Percentiles rank a stretch among this genome's conserved stretches.
These are phyloP conservation scores for Carpatolechia fugitivella DNA, from an alignment of 2,888 invertebrate species.

Conservation along the genomic window DNA sequence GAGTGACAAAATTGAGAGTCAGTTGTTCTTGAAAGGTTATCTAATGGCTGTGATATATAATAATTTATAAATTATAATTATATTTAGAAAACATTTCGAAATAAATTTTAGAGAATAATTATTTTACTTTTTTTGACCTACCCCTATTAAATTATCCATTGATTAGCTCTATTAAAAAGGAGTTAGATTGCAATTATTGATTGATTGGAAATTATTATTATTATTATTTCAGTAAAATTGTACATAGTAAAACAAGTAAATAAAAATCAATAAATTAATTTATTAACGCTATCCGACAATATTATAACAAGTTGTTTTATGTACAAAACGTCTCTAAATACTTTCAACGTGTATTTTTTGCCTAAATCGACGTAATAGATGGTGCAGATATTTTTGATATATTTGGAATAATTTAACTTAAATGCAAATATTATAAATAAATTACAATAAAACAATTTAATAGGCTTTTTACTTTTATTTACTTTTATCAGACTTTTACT, in stretches of 20 bases:
- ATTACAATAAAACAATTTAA: neutral
- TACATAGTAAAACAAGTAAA: conserved; percentile 25
- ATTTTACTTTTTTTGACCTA: no score
- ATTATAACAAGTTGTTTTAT: conserved; percentile 72
- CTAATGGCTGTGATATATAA: conserved; percentile 48
- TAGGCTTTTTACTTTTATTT: neutral
- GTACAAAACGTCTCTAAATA: conserved; percentile 56
- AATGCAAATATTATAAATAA: neutral
- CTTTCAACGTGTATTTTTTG: conserved; percentile 17
- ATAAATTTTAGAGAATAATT: neutral
- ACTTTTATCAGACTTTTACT: conserved; percentile 6
- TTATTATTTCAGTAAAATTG: no score
- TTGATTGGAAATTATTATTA: no score
- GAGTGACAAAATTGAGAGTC: no score
- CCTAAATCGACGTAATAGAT: conserved; percentile 18
- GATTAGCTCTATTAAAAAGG: no score
- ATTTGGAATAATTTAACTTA: neutral
- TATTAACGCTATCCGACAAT: conserved; percentile 75
- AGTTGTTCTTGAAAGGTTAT: no score
- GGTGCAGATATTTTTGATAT: conserved; percentile 20
- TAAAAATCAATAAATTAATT: conserved; percentile 76
- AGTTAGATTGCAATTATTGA: no score
- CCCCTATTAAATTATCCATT: no score
- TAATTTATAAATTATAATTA: neutral
- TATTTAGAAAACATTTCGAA: neutral